Conservation (phyloP, 1,140 invertebrate genomes). For the Mylabris phalerata region DNA sequence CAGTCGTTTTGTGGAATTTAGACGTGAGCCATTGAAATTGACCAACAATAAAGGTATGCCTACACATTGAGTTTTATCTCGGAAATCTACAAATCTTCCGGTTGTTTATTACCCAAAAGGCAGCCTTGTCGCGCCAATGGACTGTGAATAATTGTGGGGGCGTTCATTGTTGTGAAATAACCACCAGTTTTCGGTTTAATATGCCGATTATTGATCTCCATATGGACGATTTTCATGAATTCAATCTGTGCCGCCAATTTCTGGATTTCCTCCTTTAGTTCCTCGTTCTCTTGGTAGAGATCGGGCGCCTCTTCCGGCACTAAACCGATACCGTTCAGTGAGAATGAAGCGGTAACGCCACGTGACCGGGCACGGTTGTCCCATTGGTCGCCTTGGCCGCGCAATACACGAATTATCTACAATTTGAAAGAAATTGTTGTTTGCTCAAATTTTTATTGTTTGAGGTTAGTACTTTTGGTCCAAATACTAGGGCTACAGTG, state of each 20-base stretch:
- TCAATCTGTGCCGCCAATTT: conserved; percentile 86
- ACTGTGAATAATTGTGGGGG: conserved; percentile 45
- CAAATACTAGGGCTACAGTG: conserved; percentile 77
- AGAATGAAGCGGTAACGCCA: conserved; percentile 76
- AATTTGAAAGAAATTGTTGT: neutral
- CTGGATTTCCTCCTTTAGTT: conserved; percentile 86
- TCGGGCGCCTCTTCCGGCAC: conserved; percentile 74
- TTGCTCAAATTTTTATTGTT: conserved; percentile 10
- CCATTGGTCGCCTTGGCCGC: conserved; percentile 80
- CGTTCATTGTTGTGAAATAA: conserved; percentile 56
- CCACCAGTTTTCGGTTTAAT: conserved; percentile 73
- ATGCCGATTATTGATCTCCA: conserved; percentile 86
- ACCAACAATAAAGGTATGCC: no score
- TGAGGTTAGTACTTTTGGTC: conserved; percentile 62
- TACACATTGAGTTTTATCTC: no score
- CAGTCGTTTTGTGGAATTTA: no score
- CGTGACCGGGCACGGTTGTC: conserved; percentile 70
- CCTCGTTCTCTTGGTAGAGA: conserved; percentile 83
- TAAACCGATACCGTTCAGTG: conserved; percentile 74
- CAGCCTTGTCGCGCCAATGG: conserved; percentile 43
- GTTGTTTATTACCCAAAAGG: conserved; percentile 23
- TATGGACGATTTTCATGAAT: conserved; percentile 87
- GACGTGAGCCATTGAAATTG: no score
- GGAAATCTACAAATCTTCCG: conserved; percentile 29
- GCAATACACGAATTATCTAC: conserved; percentile 67